phyloP scores from a whole-genome alignment of 2,888 invertebrate genomes.

The Euproctis similis region DNA sequence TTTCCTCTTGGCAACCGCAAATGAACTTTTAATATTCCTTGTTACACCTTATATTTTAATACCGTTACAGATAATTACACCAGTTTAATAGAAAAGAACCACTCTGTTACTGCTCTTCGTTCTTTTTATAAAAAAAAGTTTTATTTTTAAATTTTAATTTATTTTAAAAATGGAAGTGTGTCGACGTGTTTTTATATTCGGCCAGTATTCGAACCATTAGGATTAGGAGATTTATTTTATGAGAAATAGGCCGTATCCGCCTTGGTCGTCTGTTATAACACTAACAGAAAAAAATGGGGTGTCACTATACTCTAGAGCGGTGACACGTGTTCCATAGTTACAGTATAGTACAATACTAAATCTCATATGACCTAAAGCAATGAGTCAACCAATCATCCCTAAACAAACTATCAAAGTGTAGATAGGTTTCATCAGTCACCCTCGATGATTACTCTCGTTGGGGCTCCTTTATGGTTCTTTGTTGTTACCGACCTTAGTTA shows the following conservation, averaged over 20 bases:
- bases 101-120: no score
- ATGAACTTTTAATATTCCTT: conserved; percentile 57
- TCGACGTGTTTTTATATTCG: no score
- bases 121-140: no score
- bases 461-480: conserved; percentile 43
- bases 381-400: conserved; percentile 23
- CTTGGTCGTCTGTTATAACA: neutral
- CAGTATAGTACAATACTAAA: conserved; percentile 2
- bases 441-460: conserved; percentile 48
- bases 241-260: no score
- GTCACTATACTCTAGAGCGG: no score
- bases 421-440: conserved; percentile 43
- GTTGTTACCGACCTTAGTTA: conserved; percentile 55
- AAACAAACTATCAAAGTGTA: conserved; percentile 34
- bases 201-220: no score
- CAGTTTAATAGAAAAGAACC: no score
- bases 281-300: no score
- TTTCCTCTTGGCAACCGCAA: conserved; percentile 66
- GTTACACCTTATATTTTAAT: conserved; percentile 52
- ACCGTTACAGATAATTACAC: conserved; percentile 41
- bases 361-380: conserved; percentile 10
- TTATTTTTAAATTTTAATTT: no score
- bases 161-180: no score
- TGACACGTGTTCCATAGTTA: neutral
- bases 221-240: neutral